Evolutionary conservation across 1,140 invertebrate species (phyloP).

Genomic region (Monomorium pharaonis): DNA sequence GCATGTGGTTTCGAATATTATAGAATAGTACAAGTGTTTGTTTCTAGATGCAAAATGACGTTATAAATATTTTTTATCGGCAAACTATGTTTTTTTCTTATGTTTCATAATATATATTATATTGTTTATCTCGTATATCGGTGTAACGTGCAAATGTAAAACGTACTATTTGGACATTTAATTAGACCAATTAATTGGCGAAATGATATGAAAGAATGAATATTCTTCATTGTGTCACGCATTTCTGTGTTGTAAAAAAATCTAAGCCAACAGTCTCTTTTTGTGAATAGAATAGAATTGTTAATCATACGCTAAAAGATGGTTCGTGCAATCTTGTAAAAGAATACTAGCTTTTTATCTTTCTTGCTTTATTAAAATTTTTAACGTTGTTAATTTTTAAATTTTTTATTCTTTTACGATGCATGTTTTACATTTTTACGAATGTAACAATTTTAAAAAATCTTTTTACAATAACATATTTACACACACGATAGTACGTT

Average conservation of each 20-base stretch:
- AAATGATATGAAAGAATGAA: slow-evolving; percentile 1
- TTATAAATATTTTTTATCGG: slow-evolving; percentile 24
- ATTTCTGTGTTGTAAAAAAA: background rate
- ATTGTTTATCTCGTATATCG: slow-evolving; percentile 6
- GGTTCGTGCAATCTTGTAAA: background rate
- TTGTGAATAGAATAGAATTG: background rate
- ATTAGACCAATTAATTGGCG: no score
- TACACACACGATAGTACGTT: background rate
- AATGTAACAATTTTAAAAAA: background rate
- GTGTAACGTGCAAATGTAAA: slow-evolving; percentile 23
- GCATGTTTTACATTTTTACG: background rate
- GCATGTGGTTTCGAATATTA: background rate
- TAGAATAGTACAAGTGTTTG: slow-evolving; percentile 12
- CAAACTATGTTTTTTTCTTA: slow-evolving; percentile 19
- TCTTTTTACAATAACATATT: background rate
- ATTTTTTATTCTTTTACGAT: background rate
- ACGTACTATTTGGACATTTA: slow-evolving; percentile 41
- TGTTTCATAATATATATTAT: slow-evolving; percentile 28
- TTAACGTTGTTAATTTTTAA: background rate
- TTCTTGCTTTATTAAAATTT: background rate
- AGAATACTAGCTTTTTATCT: background rate
- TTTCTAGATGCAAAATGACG: slow-evolving; percentile 14
- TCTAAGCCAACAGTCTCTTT: background rate
- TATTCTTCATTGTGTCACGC: background rate
- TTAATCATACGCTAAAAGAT: slow-evolving; percentile 2